Evolutionary conservation across 2,113 vertebrate genomes (phyloP), one percentile per base, ranked within the genome.

Genomic region (Corynorhinus townsendii): DNA sequence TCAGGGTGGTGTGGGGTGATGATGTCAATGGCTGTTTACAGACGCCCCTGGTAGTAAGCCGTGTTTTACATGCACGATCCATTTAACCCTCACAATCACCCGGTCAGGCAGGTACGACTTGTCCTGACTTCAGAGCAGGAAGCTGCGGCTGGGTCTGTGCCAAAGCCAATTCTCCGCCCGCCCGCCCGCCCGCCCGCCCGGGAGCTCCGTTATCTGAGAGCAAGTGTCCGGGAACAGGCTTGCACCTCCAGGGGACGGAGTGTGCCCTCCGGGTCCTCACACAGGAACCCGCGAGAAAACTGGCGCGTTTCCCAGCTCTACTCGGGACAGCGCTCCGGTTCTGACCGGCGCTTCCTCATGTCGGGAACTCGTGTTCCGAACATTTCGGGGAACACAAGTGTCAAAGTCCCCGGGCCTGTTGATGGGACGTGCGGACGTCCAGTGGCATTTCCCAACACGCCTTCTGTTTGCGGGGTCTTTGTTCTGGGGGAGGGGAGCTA

Each of bases 1-100:
- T 28, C 11, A 40, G 0, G 75, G 38, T 12, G 14, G 84, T 16
- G 7, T 20, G 1, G 26, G 11, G 2, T 1, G 1, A 7, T 0
- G 35, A 33, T 0, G 10, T 28, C 20, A 49, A 8, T 7, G 54
- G 33, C 35, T 8, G 40, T 20, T 15, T 52, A 66, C 0, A 71
- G n/a, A 15, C 3, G 8, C 22, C 16, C 38, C 72, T 79, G 43
- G 22, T 28, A 35, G 4, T 69, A 9, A 30, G 24, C 7, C 28
- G 4, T 1, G 66, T 40, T 69, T 56, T 75, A 9, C 1, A 1
- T 5, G 17, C 54, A 5, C 9, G 2, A 68, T 43, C 33, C 80
- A 11, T 10, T 59, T 28, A 71, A 10, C 20, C 28, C 52, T 90
- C 66, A 64, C 56, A 20, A 19, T 30, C 54, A 72, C 35, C 68